Evolutionary conservation across 2,113 vertebrate species (phyloP).

Genomic region (Spea bombifrons): DNA sequence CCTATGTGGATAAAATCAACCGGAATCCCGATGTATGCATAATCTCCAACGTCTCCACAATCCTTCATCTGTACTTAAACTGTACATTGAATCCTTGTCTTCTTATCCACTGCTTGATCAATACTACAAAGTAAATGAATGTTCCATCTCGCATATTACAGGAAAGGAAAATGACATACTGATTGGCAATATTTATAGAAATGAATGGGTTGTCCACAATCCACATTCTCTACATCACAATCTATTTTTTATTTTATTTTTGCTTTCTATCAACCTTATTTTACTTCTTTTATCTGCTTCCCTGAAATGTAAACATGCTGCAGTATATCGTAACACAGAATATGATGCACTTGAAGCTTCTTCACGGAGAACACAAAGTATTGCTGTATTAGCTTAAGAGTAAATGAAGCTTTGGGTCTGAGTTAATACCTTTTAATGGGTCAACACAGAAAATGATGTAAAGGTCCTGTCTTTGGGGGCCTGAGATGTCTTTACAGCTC

Average conservation of each 20-base stretch:
- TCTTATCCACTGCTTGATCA: not conserved
- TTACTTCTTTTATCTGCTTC: not conserved
- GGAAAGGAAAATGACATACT: not conserved
- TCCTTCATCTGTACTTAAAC: no score
- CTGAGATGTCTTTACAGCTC: no score
- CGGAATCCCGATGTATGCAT: no score
- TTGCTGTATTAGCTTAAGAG: not conserved
- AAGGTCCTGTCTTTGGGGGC: no score
- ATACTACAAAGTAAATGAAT: not conserved
- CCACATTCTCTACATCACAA: not conserved
- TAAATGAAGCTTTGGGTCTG: no score
- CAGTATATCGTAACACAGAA: not conserved
- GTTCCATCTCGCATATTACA: not conserved
- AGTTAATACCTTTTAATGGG: no score
- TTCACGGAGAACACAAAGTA: not conserved
- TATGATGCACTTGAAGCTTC: not conserved
- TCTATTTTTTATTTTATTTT: not conserved
- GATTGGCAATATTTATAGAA: not conserved
- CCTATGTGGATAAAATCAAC: no score
- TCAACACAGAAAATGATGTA: no score
- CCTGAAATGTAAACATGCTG: slow-evolving; percentile 17
- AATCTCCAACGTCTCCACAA: no score
- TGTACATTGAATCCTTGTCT: no score
- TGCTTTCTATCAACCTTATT: not conserved
- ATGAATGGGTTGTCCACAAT: not conserved